These are phyloP conservation scores for Plestiodon gilberti DNA, from an alignment of 2,113 vertebrate species.

Conservation along the genomic window DNA sequence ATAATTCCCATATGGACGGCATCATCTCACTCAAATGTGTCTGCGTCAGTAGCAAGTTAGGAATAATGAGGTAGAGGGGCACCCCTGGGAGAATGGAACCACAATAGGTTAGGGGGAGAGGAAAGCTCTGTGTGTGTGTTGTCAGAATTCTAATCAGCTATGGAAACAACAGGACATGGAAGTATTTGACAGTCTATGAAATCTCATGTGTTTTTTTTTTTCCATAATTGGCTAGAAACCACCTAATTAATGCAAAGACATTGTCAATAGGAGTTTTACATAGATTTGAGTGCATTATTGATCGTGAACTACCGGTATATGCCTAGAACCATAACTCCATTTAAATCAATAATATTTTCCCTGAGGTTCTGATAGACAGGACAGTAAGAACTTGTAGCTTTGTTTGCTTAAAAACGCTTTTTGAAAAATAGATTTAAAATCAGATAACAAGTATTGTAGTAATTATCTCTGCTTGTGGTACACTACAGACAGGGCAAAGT, in stretches of 20 bases:
- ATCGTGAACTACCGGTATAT: not conserved
- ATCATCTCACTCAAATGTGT: not conserved
- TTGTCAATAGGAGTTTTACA: not conserved
- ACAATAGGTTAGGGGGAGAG: too few species aligned
- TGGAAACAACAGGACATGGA: not conserved
- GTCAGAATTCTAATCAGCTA: not conserved
- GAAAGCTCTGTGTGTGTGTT: not conserved
- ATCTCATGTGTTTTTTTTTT: not conserved
- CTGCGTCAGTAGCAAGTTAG: not conserved
- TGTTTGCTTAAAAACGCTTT: not conserved
- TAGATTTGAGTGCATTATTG: not conserved
- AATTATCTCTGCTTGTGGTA: not conserved
- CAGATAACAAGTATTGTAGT: not conserved
- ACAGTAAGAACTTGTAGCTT: not conserved
- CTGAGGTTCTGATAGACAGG: not conserved
- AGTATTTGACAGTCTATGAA: not conserved
- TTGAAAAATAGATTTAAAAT: not conserved
- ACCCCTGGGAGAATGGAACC: not conserved
- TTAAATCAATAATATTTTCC: not conserved
- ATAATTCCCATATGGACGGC: not conserved
- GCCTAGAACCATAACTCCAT: not conserved
- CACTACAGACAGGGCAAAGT: not conserved
- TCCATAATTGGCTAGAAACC: not conserved
- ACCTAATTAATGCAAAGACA: constrained; percentile 12
- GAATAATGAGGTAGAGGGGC: not conserved